These are phyloP conservation scores for Microcaecilia unicolor DNA, from an alignment of 2,797 vertebrate genomes.

Conservation along the genomic window DNA sequence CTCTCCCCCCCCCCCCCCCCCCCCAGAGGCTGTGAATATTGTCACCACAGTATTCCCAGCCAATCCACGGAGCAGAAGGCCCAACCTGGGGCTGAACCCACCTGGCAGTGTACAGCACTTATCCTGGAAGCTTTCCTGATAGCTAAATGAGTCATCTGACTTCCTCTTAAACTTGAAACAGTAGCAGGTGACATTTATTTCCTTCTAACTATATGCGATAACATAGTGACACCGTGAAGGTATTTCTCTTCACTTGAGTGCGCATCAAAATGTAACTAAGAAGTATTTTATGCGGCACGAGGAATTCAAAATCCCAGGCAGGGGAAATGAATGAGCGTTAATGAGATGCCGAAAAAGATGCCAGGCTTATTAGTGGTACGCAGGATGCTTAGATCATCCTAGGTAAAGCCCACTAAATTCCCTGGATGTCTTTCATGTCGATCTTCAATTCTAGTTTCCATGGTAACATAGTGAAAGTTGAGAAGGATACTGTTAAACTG, in stretches of 20 bases:
- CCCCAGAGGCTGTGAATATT: no score
- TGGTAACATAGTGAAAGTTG: conserved; percentile 37
- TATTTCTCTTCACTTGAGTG: background rate
- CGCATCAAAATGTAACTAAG: background rate
- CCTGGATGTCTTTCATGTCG: conserved; percentile 36
- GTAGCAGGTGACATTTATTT: no score
- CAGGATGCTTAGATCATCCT: conserved; percentile 33
- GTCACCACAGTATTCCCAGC: no score
- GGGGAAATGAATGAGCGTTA: conserved; percentile 24
- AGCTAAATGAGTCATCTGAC: no score
- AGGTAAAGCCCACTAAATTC: conserved; percentile 33
- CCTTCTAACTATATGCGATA: no score
- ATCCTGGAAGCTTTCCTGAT: no score
- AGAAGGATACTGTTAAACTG: conserved; percentile 42
- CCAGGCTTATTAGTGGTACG: conserved; percentile 12
- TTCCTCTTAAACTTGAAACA: no score
- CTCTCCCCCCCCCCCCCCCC: no score
- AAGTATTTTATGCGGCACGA: background rate
- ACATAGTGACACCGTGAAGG: no score
- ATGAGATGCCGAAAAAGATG: conserved; percentile 21
- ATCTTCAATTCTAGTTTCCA: conserved; percentile 43
- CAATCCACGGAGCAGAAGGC: no score
- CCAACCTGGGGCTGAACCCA: no score
- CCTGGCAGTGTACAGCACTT: no score
- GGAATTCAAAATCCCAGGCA: conserved; percentile 6